Conservation (phyloP, 2,888 invertebrate genomes). For the Papilio gigon region DNA sequence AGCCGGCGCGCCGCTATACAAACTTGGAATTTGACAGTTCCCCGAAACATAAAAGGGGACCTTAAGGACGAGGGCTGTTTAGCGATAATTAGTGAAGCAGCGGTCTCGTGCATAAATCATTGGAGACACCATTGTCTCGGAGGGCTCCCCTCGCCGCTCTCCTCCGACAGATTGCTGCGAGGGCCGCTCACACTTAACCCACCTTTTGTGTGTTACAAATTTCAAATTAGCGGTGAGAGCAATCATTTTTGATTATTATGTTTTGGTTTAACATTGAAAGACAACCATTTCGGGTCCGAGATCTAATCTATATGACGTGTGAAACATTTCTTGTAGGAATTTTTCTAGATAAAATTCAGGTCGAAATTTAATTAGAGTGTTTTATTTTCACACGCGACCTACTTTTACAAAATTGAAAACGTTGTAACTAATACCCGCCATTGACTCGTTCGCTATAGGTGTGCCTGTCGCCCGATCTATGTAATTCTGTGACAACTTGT, state of each 20-base stretch:
- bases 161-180: slow-evolving; percentile 41
- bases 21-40: slow-evolving; percentile 46
- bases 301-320: neutral
- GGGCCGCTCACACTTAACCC: slow-evolving; percentile 29
- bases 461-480: neutral
- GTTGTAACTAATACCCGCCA: no score
- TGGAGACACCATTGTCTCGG: slow-evolving; percentile 42
- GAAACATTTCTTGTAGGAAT: no score
- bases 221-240: neutral
- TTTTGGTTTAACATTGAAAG: neutral
- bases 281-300: neutral
- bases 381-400: neutral
- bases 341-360: no score
- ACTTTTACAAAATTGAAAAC: no score
- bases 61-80: slow-evolving; percentile 47
- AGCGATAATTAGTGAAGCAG: slow-evolving; percentile 48
- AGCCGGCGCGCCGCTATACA: slow-evolving; percentile 30
- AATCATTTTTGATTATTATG: neutral
- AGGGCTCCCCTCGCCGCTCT: slow-evolving; percentile 31
- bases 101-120: slow-evolving; percentile 46
- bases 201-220: slow-evolving; percentile 23
- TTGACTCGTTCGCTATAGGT: no score
- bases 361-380: neutral
- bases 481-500: neutral
- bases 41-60: slow-evolving; percentile 43